These are phyloP conservation scores for Rhizoglyphus robini DNA, from an alignment of 1,140 invertebrate genomes.

Conservation along the genomic window DNA sequence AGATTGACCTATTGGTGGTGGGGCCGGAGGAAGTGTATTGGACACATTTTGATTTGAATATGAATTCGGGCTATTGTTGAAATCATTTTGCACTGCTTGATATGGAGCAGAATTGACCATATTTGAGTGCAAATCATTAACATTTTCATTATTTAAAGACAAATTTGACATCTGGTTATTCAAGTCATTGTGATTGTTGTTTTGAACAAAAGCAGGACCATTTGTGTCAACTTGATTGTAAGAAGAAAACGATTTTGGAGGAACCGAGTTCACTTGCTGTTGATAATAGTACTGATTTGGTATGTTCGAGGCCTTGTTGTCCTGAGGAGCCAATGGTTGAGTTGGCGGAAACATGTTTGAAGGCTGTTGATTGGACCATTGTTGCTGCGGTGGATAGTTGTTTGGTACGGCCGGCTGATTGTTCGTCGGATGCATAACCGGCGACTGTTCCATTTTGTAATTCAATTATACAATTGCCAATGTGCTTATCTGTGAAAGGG, in stretches of 20 bases:
- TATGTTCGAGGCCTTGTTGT: neutral
- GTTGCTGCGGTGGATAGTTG: neutral
- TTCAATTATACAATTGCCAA: neutral
- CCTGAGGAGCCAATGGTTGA: neutral
- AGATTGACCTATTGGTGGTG: neutral
- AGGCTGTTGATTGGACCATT: constrained; percentile 3
- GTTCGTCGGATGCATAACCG: neutral
- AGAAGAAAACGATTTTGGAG: neutral
- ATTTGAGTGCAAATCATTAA: neutral
- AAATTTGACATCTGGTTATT: neutral
- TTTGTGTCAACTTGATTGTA: neutral
- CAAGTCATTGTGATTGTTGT: neutral
- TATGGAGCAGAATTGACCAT: neutral
- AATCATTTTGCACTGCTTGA: neutral
- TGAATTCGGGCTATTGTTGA: neutral
- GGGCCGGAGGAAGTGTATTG: neutral
- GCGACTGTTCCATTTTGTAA: neutral
- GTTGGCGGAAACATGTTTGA: neutral
- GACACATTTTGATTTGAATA: neutral
- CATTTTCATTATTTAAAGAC: neutral
- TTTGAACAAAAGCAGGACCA: neutral
- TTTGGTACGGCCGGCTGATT: neutral
- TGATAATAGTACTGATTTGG: neutral
- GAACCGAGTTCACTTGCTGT: neutral
- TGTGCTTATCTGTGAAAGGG: no score